Evolutionary conservation across 2,797 vertebrate genomes (phyloP).

Genomic region (Lepus townsendii): DNA sequence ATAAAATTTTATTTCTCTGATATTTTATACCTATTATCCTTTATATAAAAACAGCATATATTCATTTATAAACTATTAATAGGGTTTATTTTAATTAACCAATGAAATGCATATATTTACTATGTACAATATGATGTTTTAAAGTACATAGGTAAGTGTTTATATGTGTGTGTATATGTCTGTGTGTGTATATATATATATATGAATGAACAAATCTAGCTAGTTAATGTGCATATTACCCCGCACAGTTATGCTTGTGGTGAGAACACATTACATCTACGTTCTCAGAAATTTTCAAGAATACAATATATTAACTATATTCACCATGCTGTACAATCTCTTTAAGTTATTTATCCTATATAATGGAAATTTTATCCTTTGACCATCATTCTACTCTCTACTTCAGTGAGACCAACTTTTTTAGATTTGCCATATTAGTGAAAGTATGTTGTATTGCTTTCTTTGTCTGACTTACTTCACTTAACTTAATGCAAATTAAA

Average conservation of each 20-base stretch:
- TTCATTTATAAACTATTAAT: background rate
- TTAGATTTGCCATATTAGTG: background rate
- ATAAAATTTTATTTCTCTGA: slow-evolving; percentile 28
- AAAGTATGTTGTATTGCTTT: background rate
- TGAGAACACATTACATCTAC: background rate
- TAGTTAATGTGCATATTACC: background rate
- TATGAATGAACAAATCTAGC: background rate
- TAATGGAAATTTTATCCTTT: background rate
- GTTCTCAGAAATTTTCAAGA: background rate
- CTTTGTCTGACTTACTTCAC: background rate
- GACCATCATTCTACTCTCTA: background rate
- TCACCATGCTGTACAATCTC: background rate
- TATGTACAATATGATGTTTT: background rate
- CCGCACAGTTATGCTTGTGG: background rate
- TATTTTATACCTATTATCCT: background rate
- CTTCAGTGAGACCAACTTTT: background rate
- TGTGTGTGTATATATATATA: no score
- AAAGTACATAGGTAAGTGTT: background rate
- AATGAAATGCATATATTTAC: background rate
- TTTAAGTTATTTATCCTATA: background rate
- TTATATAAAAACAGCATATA: background rate
- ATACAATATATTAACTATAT: background rate
- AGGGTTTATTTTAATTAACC: background rate
- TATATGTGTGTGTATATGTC: background rate
- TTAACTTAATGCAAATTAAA: background rate